Percentiles rank a stretch among this genome's conserved stretches.
Evolutionary conservation across 2,113 vertebrate genomes (phyloP).

Genomic region (Seriola aureovittata): DNA sequence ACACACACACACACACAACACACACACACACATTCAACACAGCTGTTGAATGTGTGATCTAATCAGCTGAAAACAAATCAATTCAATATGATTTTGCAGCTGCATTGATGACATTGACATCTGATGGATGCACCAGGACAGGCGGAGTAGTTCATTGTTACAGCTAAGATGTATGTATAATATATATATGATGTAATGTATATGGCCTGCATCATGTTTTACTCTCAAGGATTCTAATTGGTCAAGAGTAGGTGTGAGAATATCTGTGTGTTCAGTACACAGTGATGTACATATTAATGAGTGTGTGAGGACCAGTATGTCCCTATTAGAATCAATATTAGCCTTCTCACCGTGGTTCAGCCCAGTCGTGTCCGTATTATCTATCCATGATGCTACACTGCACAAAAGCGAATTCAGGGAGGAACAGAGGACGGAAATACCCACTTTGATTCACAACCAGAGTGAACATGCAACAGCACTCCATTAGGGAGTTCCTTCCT

Average conservation of each 20-base stretch:
- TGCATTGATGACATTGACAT: slow-evolving; percentile 20
- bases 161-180: not conserved
- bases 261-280: slow-evolving; percentile 17
- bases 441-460: slow-evolving; percentile 34
- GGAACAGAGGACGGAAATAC: not conserved
- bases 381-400: slow-evolving; percentile 19
- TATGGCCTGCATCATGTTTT: slow-evolving; percentile 2
- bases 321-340: slow-evolving; percentile 54
- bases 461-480: slow-evolving; percentile 31
- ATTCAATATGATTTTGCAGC: slow-evolving; percentile 11
- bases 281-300: slow-evolving; percentile 42
- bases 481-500: slow-evolving; percentile 6
- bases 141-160: slow-evolving; percentile 5
- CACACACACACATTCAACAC: slow-evolving; percentile 1
- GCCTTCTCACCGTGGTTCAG: slow-evolving; percentile 38
- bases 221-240: not conserved
- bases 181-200: not conserved
- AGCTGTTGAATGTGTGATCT: slow-evolving; percentile 20
- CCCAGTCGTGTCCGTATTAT: slow-evolving; percentile 30
- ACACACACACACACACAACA: slow-evolving; percentile 15
- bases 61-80: slow-evolving; percentile 49
- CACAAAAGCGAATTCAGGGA: slow-evolving; percentile 18
- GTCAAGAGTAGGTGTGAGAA: slow-evolving; percentile 4
- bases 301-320: slow-evolving; percentile 25
- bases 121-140: slow-evolving; percentile 13